A percentile compares a stretch with the other conserved stretches of the same genome.
phyloP scores from a whole-genome alignment of 2,113 vertebrate genomes.

The Archocentrus centrarchus region DNA sequence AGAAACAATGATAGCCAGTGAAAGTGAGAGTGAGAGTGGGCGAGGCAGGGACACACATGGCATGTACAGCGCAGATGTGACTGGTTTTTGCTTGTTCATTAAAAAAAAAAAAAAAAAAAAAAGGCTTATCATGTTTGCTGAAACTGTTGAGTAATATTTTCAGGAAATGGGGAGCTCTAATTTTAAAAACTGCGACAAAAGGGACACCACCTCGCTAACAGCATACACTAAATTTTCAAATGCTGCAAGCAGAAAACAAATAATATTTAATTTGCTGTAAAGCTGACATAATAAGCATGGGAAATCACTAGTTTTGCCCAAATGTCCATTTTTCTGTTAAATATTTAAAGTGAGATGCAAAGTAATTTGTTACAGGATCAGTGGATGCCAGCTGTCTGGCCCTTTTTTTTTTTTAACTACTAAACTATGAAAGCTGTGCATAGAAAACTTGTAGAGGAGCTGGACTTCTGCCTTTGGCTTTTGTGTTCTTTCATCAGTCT shows the following conservation, averaged over 20 bases:
- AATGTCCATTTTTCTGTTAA: neutral
- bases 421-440: neutral
- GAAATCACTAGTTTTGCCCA: neutral
- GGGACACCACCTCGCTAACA: neutral
- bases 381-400: too few relatives aligned
- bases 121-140: neutral
- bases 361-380: neutral
- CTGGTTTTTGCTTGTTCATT: neutral
- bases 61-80: neutral
- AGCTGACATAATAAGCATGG: neutral
- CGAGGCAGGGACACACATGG: neutral
- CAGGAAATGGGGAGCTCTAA: neutral
- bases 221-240: neutral
- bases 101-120: neutral
- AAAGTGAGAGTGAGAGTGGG: neutral
- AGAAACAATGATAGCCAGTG: constrained; percentile 47
- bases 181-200: neutral
- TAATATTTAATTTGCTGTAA: neutral
- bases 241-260: neutral
- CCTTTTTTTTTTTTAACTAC: neutral
- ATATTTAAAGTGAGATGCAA: neutral
- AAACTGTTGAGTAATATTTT: constrained; percentile 1
- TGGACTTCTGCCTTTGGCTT: neutral
- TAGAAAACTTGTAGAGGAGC: neutral
- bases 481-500: neutral